phyloP scores from a whole-genome alignment of 1,140 invertebrate genomes.

The Nephila pilipes region DNA sequence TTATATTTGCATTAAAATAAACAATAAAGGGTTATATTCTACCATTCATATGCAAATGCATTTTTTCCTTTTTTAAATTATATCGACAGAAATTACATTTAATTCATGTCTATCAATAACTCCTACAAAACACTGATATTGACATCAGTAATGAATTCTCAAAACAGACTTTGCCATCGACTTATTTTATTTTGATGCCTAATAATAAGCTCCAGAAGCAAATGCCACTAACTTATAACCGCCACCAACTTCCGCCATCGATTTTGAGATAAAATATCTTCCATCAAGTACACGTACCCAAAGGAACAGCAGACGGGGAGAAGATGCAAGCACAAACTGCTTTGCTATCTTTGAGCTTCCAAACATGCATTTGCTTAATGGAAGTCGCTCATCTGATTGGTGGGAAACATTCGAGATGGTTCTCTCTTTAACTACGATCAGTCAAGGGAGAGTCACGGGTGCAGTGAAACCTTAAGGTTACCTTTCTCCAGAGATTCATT shows the following conservation, averaged over 20 bases:
- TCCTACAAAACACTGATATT: no score
- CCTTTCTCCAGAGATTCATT: not conserved
- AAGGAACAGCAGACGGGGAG: not conserved
- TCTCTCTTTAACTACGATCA: not conserved
- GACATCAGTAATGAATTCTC: no score
- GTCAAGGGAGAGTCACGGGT: not conserved
- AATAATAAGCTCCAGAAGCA: not conserved
- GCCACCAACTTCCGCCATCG: not conserved
- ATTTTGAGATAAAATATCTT: slow-evolving; percentile 1
- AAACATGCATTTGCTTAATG: slow-evolving; percentile 26
- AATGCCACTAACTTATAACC: not conserved
- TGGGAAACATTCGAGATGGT: not conserved
- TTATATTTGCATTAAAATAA: no score
- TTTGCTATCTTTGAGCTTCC: not conserved
- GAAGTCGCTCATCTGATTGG: slow-evolving; percentile 13
- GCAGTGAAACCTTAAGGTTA: not conserved
- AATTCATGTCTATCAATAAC: no score
- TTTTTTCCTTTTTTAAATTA: no score
- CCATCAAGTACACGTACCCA: not conserved
- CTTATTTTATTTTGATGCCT: not conserved
- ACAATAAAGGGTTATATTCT: no score
- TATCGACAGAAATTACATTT: no score
- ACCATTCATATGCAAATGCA: no score
- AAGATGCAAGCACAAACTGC: not conserved
- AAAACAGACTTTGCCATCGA: not conserved